A percentile compares a stretch with the other conserved stretches of the same genome.
Conservation (phyloP, 2,113 vertebrate genomes). For the Pomatostomus ruficeps region DNA sequence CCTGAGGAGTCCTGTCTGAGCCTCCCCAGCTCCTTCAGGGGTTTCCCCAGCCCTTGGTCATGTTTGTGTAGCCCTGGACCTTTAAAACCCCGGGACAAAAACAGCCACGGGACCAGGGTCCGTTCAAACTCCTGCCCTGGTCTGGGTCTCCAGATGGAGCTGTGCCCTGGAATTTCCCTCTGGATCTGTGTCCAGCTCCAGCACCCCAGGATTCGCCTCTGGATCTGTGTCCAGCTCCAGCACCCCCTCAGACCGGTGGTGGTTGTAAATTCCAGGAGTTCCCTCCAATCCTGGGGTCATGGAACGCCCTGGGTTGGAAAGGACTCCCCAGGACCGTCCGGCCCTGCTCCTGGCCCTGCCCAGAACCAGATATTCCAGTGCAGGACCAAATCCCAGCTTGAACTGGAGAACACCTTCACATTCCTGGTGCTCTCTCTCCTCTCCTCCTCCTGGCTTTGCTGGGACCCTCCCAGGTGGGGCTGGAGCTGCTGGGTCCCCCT, state of each 20-base stretch:
- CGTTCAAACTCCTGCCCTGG: background rate
- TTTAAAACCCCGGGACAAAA: background rate
- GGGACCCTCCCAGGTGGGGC: accelerated
- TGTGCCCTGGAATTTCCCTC: background rate
- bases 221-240: background rate
- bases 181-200: background rate
- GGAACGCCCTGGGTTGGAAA: background rate
- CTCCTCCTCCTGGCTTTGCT: background rate
- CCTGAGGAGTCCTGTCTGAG: background rate
- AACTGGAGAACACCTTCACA: background rate
- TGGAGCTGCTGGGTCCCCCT: background rate
- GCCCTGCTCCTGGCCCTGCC: background rate
- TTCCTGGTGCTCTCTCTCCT: background rate
- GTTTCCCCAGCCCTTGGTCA: background rate
- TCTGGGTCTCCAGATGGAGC: background rate
- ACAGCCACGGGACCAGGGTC: background rate
- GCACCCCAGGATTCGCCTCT: no score
- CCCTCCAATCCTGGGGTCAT: background rate
- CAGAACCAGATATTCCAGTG: background rate
- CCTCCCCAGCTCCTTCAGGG: background rate
- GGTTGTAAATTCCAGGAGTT: background rate
- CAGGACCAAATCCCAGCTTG: background rate
- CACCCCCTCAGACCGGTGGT: no score
- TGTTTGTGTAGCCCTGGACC: background rate
- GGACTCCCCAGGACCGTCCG: background rate